Evolutionary conservation across 2,888 invertebrate species (phyloP).

Genomic region (Euzetes globulus): DNA sequence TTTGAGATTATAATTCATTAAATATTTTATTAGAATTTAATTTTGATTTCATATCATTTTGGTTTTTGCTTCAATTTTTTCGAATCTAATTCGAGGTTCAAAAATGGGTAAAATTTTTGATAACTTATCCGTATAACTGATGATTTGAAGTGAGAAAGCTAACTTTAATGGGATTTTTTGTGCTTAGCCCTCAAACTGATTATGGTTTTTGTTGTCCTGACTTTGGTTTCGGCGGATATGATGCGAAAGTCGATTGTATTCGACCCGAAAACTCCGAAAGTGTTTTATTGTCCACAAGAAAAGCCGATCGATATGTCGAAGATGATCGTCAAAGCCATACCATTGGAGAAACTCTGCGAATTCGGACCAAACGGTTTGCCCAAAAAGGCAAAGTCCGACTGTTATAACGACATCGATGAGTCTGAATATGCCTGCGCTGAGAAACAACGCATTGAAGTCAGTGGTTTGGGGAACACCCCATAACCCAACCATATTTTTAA

Average conservation of each 20-base stretch:
- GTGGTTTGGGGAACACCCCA: too few relatives aligned
- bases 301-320: constrained; percentile 64
- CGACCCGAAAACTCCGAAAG: constrained; percentile 68
- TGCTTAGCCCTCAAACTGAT: background rate
- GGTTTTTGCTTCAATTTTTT: too few relatives aligned
- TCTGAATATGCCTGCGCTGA: constrained; percentile 71
- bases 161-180: background rate
- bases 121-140: background rate
- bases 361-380: constrained; percentile 60
- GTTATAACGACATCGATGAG: constrained; percentile 71
- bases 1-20: background rate
- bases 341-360: constrained; percentile 64
- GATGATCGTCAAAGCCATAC: constrained; percentile 55
- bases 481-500: background rate
- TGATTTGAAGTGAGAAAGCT: background rate
- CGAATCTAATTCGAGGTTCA: background rate
- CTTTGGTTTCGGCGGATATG: constrained; percentile 54
- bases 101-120: constrained; percentile 20
- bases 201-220: background rate
- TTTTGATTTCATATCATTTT: too few relatives aligned
- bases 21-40: background rate
- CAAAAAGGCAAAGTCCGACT: constrained; percentile 66
- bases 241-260: constrained; percentile 68
- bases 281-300: constrained; percentile 68
- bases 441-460: constrained; percentile 67